Evolutionary conservation across 1,140 invertebrate species (phyloP), one percentile per base, ranked within the genome.

Genomic region (Tachypleus tridentatus): DNA sequence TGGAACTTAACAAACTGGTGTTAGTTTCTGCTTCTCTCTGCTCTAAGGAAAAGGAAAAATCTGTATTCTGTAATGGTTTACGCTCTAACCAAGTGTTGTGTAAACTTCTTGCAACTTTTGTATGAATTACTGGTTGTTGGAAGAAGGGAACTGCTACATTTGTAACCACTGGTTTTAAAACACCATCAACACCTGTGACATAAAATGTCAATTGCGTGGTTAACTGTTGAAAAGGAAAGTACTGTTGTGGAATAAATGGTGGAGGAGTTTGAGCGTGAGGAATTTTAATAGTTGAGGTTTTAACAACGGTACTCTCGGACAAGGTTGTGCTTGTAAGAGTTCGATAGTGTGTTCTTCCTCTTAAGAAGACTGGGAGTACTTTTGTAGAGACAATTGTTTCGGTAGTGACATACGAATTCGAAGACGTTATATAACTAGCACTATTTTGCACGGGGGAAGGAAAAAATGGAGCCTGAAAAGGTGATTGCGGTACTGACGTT

Each of bases 301-400:
- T 90, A 6, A 88, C 84, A 4, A 93, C 83, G 5, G 92, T 84
- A 3, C 91, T 93, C 71, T 93, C 90, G 6, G 91, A 91, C 58
- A 92, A 84, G 49, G 84, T 86, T 6, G 85, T 87, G 75, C 93
- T 88, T 57, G 89, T 83, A 29, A 95, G 84, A 0, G 91, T 95
- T 2, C 91, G 94, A 58, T 89, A 78, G 66, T 94, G 91, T 72
- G 91, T 87, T 78, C 88, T 91, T 4, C 91, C 91, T 73, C 87
- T 83, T 74, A 94, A 89, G 1, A 91, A 93, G 51, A 96, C 82
- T 3, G 90, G 88, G 58, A 94, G 79, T 50, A 93, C 84, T 0
- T 90, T 93, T 57, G 89, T 90, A 66, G 86, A 85, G 5, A 89
- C 91, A n/a, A 94, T 84, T 0, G 93, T 86, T 76, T 92, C 93